A percentile compares a stretch with the other conserved stretches of the same genome.
These are phyloP conservation scores for Coreoperca whiteheadi DNA, from an alignment of 2,113 vertebrate genomes.

Conservation along the genomic window DNA sequence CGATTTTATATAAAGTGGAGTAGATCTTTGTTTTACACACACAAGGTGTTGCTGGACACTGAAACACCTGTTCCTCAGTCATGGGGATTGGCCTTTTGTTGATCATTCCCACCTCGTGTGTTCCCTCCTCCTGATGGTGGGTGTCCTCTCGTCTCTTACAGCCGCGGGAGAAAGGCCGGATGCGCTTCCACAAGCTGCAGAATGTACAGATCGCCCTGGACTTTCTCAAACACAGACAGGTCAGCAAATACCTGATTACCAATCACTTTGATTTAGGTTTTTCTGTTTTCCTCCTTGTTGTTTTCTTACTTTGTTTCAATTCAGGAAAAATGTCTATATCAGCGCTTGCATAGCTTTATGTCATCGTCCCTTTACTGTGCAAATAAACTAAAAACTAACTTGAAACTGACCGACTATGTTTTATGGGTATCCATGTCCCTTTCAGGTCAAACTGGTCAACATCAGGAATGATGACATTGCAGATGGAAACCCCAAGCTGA, in stretches of 20 bases:
- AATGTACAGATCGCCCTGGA: slow-evolving; percentile 98
- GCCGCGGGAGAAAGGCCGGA: slow-evolving; percentile 96
- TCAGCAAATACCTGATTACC: too few species aligned
- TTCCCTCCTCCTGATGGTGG: slow-evolving; percentile 4
- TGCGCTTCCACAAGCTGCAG: slow-evolving; percentile 98
- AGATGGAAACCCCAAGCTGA: slow-evolving; percentile 96
- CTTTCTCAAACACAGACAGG: slow-evolving; percentile 96
- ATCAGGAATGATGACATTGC: slow-evolving; percentile 97
- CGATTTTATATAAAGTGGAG: not conserved
- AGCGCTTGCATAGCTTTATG: not conserved
- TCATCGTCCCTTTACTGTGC: not conserved
- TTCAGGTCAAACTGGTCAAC: slow-evolving; percentile 95
- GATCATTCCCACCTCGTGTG: not conserved
- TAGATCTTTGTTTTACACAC: slow-evolving; percentile 23
- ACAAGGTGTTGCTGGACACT: slow-evolving; percentile 14
- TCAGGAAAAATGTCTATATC: not conserved
- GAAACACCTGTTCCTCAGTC: slow-evolving; percentile 45
- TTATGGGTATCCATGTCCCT: not conserved
- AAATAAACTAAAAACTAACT: not conserved
- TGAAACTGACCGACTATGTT: not conserved
- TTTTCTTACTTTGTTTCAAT: not conserved
- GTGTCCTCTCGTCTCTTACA: slow-evolving; percentile 63
- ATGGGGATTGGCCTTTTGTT: slow-evolving; percentile 36
- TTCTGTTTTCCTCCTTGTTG: not conserved
- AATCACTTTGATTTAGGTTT: too few species aligned